Conservation (phyloP, 1,140 invertebrate genomes). For the Dryas iulia region DNA sequence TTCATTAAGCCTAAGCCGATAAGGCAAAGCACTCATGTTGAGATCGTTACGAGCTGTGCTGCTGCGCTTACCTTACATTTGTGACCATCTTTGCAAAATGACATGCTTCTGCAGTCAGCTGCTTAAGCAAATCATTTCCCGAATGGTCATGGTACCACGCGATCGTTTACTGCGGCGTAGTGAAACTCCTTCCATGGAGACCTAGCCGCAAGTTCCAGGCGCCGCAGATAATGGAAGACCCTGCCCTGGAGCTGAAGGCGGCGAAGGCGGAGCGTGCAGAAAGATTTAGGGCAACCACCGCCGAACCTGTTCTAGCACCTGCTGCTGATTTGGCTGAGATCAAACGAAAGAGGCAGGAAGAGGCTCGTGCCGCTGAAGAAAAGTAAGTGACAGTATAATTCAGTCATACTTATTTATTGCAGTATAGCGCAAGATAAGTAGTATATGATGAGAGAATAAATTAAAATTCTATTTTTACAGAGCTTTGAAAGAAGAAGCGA, state of each 20-base stretch:
- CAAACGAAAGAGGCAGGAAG: constrained; percentile 81
- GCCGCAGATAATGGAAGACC: constrained; percentile 80
- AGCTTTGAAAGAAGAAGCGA: constrained; percentile 78
- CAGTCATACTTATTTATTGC: no score
- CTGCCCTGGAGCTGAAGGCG: constrained; percentile 79
- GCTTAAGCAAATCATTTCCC: constrained; percentile 47
- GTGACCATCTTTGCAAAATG: constrained; percentile 51
- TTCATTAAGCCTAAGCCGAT: constrained; percentile 53
- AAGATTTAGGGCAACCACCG: constrained; percentile 73
- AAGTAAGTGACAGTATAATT: no score
- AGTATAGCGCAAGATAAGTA: no score
- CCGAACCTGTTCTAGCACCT: constrained; percentile 74
- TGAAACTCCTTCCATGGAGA: constrained; percentile 82
- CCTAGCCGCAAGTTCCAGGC: constrained; percentile 84
- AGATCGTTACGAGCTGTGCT: constrained; percentile 47
- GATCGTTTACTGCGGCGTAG: constrained; percentile 67
- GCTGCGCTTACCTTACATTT: constrained; percentile 47
- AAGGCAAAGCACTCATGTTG: constrained; percentile 52
- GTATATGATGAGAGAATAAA: no score
- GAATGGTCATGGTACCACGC: constrained; percentile 46
- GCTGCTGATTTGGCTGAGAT: constrained; percentile 81
- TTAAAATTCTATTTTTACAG: no score
- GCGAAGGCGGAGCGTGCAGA: constrained; percentile 79
- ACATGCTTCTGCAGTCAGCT: constrained; percentile 40
- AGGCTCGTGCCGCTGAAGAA: constrained; percentile 82